These are phyloP conservation scores for Elysia chlorotica DNA, from an alignment of 1,140 invertebrate genomes.

Conservation along the genomic window DNA sequence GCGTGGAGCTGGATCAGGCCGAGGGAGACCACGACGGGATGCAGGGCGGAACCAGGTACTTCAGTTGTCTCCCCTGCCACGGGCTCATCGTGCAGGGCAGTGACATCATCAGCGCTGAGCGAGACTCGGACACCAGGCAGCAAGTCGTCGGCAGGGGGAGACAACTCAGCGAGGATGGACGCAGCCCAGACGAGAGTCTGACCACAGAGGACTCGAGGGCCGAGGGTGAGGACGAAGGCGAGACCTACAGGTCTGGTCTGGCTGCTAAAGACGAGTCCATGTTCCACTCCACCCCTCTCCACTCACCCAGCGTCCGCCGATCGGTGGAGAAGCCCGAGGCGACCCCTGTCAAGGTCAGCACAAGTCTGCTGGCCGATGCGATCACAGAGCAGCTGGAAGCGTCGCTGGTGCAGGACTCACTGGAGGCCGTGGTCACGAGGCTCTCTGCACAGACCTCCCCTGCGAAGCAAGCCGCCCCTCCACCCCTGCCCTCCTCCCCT, in stretches of 20 bases:
- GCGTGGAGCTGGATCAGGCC: slow-evolving; percentile 64
- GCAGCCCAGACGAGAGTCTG: slow-evolving; percentile 27
- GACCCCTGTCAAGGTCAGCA: slow-evolving; percentile 1
- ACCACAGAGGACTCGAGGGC: slow-evolving; percentile 29
- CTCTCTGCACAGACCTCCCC: slow-evolving; percentile 29
- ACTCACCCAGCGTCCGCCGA: neutral
- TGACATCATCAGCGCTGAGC: slow-evolving; percentile 36
- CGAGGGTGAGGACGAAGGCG: slow-evolving; percentile 3
- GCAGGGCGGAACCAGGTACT: slow-evolving; percentile 61
- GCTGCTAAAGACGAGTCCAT: neutral
- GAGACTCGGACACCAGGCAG: too few relatives aligned
- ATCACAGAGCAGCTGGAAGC: slow-evolving; percentile 45
- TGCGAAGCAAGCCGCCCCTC: slow-evolving; percentile 29
- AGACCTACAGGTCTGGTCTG: slow-evolving; percentile 6
- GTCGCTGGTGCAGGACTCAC: slow-evolving; percentile 41
- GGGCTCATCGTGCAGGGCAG: slow-evolving; percentile 61
- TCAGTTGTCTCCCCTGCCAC: slow-evolving; percentile 56
- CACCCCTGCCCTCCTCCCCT: slow-evolving; percentile 28
- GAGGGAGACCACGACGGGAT: slow-evolving; percentile 64
- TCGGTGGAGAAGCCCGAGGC: neutral
- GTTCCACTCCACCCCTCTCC: slow-evolving; percentile 4
- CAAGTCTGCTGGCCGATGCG: slow-evolving; percentile 29
- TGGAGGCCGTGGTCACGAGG: slow-evolving; percentile 38
- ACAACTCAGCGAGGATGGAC: neutral
- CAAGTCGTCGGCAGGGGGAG: neutral